A percentile compares a stretch with the other conserved stretches of the same genome.
Conservation (phyloP, 2,113 vertebrate species). For the Carassius carassius region DNA sequence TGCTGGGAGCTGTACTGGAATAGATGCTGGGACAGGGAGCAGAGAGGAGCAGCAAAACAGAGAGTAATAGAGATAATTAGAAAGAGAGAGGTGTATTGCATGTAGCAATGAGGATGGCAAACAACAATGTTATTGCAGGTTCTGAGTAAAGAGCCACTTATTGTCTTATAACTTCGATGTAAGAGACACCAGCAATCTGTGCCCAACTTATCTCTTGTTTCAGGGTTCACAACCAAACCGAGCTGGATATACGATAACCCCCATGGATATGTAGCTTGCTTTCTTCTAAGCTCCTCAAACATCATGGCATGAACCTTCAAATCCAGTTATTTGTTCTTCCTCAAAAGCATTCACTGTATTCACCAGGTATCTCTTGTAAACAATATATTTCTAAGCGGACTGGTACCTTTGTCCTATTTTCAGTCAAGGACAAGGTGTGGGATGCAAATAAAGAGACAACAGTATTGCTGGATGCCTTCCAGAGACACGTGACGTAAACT, state of each 20-base stretch:
- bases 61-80: conserved; percentile 39
- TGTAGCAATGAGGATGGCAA: conserved; percentile 69
- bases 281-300: background rate
- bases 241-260: background rate
- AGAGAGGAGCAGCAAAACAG: conserved; percentile 60
- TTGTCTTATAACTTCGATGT: conserved; percentile 78
- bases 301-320: background rate
- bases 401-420: conserved; percentile 4
- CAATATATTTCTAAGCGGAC: background rate
- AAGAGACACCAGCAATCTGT: conserved; percentile 50
- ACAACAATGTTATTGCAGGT: conserved; percentile 72
- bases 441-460: background rate
- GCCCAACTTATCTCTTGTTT: background rate
- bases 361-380: background rate
- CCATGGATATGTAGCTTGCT: background rate
- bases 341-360: background rate
- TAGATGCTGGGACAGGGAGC: conserved; percentile 60
- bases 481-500: conserved; percentile 13
- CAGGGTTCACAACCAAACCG: background rate
- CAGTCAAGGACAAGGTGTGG: conserved; percentile 22
- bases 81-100: conserved; percentile 74
- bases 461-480: conserved; percentile 25
- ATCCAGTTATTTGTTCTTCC: conserved; percentile 10
- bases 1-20: conserved; percentile 66
- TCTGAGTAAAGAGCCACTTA: conserved; percentile 70